Percentiles rank a stretch among this genome's conserved stretches.
phyloP scores from a whole-genome alignment of 2,797 vertebrate genomes.

The Tokudaia muenninki region DNA sequence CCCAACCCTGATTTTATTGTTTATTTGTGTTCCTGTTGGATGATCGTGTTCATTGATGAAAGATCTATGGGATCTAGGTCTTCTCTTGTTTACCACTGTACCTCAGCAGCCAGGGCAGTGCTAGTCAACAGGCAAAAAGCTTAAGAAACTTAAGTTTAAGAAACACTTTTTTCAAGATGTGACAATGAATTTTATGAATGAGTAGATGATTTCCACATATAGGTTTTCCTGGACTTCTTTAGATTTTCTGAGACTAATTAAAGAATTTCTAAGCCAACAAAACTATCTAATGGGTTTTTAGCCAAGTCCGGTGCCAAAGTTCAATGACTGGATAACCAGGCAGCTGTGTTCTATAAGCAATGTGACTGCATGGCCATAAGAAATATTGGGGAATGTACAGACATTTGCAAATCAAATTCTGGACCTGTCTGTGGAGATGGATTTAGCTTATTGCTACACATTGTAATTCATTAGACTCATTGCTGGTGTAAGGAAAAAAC shows the following conservation, averaged over 20 bases:
- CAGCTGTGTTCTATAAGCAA: neutral
- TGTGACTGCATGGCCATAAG: neutral
- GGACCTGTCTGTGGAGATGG: neutral
- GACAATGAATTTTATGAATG: slow-evolving; percentile 19
- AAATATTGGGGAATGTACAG: neutral
- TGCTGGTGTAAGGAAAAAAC: neutral
- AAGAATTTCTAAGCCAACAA: slow-evolving; percentile 33
- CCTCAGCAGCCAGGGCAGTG: neutral
- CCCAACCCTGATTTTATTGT: neutral
- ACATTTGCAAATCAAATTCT: neutral
- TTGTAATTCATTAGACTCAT: slow-evolving; percentile 40
- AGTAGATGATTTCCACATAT: neutral
- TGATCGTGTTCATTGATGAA: neutral
- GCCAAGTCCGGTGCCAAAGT: neutral
- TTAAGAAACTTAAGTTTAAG: neutral
- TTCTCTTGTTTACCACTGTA: neutral
- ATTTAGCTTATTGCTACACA: slow-evolving; percentile 2
- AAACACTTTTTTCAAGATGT: neutral
- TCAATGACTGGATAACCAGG: neutral
- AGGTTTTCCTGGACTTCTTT: slow-evolving; percentile 1
- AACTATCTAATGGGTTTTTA: neutral
- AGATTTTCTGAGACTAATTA: neutral
- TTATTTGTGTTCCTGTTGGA: neutral
- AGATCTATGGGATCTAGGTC: neutral
- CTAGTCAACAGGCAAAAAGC: neutral